phyloP scores from a whole-genome alignment of 2,113 vertebrate species.

The Sialia sialis region DNA sequence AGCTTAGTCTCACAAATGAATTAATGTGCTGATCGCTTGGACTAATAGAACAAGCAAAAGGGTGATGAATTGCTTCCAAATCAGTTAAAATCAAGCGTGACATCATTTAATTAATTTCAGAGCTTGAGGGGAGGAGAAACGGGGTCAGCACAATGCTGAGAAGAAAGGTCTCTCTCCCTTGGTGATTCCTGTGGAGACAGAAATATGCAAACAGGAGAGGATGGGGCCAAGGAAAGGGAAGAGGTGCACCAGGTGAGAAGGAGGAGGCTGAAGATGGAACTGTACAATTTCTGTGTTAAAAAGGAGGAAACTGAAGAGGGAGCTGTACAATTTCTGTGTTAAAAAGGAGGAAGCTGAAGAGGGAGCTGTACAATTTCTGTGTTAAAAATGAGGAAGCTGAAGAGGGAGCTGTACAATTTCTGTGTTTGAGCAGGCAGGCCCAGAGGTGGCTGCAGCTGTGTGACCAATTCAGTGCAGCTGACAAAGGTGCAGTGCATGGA shows the following conservation, averaged over 20 bases:
- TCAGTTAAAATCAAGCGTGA: conserved; percentile 87
- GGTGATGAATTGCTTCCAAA: conserved; percentile 87
- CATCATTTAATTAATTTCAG: conserved; percentile 89
- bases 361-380: too few relatives aligned
- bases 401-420: not conserved
- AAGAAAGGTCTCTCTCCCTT: conserved; percentile 12
- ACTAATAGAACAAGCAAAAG: conserved; percentile 76
- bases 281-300: not conserved
- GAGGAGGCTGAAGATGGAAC: not conserved
- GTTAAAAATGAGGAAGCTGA: not conserved
- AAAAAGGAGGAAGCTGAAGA: too few relatives aligned
- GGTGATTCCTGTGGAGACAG: not conserved
- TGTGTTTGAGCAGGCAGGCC: not conserved
- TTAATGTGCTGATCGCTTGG: conserved; percentile 76
- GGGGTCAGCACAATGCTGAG: not conserved
- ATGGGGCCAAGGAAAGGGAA: not conserved
- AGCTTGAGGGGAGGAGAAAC: conserved; percentile 35
- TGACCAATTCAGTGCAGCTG: not conserved
- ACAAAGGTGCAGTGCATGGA: not conserved
- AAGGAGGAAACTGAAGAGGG: too few relatives aligned
- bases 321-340: too few relatives aligned
- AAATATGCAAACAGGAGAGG: not conserved
- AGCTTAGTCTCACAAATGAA: conserved; percentile 81
- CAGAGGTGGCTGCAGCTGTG: rapidly evolving
- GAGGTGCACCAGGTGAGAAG: not conserved